Conservation (phyloP, 2,797 vertebrate species). For the Notolabrus celidotus region DNA sequence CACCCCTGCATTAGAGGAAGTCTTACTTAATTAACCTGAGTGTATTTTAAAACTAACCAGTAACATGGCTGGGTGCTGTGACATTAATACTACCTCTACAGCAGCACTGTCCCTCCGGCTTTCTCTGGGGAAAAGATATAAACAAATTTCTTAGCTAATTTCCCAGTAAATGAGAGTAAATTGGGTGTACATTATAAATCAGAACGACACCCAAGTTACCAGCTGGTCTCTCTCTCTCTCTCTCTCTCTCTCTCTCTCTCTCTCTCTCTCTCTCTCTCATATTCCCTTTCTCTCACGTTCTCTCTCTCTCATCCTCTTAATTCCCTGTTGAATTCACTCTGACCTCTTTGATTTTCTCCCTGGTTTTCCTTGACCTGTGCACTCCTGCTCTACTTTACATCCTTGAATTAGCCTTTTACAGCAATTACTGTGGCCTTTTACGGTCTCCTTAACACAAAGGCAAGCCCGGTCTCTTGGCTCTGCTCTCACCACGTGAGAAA, state of each 20-base stretch:
- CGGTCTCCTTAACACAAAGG: slow-evolving; percentile 34
- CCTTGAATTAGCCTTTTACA: slow-evolving; percentile 26
- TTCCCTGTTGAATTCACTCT: slow-evolving; percentile 35
- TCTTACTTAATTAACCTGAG: slow-evolving; percentile 5
- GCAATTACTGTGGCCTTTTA: slow-evolving; percentile 25
- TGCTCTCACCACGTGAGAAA: slow-evolving; percentile 3
- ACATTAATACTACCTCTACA: slow-evolving; percentile 45
- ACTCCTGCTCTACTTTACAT: slow-evolving; percentile 12
- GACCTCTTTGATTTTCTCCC: slow-evolving; percentile 30
- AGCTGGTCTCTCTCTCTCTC: slow-evolving; percentile 54
- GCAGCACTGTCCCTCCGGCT: slow-evolving; percentile 39
- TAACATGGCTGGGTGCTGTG: slow-evolving; percentile 39
- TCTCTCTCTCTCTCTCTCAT: neutral
- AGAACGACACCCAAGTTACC: slow-evolving; percentile 65
- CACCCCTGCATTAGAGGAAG: too few relatives aligned
- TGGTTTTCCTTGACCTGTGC: slow-evolving; percentile 29
- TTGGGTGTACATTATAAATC: slow-evolving; percentile 82
- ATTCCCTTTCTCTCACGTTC: too few relatives aligned
- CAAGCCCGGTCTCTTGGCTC: slow-evolving; percentile 18
- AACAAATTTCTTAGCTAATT: slow-evolving; percentile 83
- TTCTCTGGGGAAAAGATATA: slow-evolving; percentile 65
- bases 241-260: neutral
- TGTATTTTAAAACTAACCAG: slow-evolving; percentile 7
- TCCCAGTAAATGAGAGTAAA: slow-evolving; percentile 84
- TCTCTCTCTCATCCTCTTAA: slow-evolving; percentile 1